phyloP scores from a whole-genome alignment of 1,140 invertebrate species.

The Musca domestica region DNA sequence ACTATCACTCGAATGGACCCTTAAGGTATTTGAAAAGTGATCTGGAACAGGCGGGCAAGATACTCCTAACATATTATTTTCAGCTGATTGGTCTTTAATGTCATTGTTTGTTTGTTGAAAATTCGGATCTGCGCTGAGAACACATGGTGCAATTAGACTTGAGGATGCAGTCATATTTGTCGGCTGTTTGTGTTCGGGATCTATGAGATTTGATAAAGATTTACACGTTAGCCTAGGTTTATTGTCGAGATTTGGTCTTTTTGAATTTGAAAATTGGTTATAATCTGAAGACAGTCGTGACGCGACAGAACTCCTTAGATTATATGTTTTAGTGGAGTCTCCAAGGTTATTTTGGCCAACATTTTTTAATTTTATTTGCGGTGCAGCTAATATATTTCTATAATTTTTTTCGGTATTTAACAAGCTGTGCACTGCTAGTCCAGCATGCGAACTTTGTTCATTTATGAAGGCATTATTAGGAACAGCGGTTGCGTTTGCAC shows the following conservation, averaged over 20 bases:
- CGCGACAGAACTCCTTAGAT: constrained; percentile 6
- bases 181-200: constrained; percentile 46
- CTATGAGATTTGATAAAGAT: constrained; percentile 60
- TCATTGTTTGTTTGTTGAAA: no score
- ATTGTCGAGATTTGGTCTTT: constrained; percentile 42
- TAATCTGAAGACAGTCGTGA: not conserved
- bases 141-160: not conserved
- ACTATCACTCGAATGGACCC: no score
- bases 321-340: not conserved
- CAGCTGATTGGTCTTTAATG: no score
- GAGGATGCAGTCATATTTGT: not conserved
- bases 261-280: constrained; percentile 5
- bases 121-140: not conserved
- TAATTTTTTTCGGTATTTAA: not conserved
- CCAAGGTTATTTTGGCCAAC: not conserved
- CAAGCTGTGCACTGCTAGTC: not conserved
- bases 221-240: constrained; percentile 61
- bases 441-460: not conserved
- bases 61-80: no score
- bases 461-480: not conserved
- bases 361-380: not conserved
- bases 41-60: no score
- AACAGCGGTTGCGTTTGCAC: not conserved
- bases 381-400: no score
- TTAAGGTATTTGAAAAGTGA: no score